Conservation (phyloP, 2,797 vertebrate genomes). For the Philypnodon macrostomus region DNA sequence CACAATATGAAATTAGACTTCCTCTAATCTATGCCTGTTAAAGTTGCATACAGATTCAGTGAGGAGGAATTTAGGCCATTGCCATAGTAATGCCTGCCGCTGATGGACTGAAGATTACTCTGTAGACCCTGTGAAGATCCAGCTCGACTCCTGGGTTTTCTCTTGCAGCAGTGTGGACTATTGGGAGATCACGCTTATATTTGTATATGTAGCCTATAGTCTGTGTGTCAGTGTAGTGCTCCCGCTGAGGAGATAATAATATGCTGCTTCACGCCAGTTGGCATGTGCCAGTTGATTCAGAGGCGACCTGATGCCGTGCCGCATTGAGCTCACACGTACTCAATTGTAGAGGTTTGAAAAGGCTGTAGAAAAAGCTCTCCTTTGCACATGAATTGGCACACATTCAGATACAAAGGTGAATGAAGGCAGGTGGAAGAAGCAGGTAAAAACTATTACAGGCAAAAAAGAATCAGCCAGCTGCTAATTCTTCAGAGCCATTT, state of each 20-base stretch:
- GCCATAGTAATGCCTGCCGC: slow-evolving; percentile 51
- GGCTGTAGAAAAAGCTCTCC: slow-evolving; percentile 4
- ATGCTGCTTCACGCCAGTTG: slow-evolving; percentile 18
- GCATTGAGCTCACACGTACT: slow-evolving; percentile 43
- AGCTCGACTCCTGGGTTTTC: slow-evolving; percentile 17
- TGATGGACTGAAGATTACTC: slow-evolving; percentile 34
- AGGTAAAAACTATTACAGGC: slow-evolving; percentile 9
- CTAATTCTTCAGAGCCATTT: too few relatives aligned
- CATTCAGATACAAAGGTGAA: slow-evolving; percentile 17
- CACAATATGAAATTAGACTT: background rate
- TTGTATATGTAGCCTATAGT: slow-evolving; percentile 2
- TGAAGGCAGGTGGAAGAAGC: slow-evolving; percentile 19
- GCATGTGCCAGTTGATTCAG: slow-evolving; percentile 39
- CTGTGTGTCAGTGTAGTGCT: slow-evolving; percentile 9
- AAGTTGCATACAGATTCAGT: background rate
- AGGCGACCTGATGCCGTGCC: slow-evolving; percentile 24
- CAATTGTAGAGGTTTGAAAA: slow-evolving; percentile 26
- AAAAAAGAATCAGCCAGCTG: background rate
- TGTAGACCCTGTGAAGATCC: slow-evolving; percentile 27
- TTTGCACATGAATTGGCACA: slow-evolving; percentile 14
- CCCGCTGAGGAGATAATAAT: slow-evolving; percentile 32
- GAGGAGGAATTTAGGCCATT: slow-evolving; percentile 54
- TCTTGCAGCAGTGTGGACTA: slow-evolving; percentile 3
- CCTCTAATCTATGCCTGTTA: background rate
- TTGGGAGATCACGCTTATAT: slow-evolving; percentile 1